Conservation (phyloP, 2,888 invertebrate species). For the Corythucha ciliata region DNA sequence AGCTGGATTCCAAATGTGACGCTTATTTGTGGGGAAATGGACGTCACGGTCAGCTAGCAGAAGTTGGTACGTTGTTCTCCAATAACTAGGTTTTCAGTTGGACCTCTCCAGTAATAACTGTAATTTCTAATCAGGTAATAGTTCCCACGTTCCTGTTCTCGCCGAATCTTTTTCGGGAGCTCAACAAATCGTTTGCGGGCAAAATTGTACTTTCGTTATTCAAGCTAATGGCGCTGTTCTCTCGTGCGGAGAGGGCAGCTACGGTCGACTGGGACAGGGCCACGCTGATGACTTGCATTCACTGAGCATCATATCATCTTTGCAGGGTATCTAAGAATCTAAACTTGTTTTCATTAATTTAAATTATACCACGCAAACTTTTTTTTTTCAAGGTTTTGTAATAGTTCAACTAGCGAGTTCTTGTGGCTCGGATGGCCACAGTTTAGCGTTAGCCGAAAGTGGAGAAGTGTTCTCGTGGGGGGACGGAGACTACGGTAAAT, state of each 20-base stretch:
- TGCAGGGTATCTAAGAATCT: slow-evolving; percentile 43
- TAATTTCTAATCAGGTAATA: slow-evolving; percentile 27
- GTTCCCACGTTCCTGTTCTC: slow-evolving; percentile 41
- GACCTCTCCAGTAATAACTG: no score
- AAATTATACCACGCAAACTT: background rate
- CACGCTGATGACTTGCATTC: slow-evolving; percentile 54
- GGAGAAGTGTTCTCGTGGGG: slow-evolving; percentile 60
- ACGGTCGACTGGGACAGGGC: slow-evolving; percentile 54
- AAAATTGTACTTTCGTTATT: slow-evolving; percentile 56
- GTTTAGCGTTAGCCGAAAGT: slow-evolving; percentile 53
- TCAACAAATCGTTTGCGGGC: slow-evolving; percentile 53
- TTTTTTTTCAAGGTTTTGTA: slow-evolving; percentile 46
- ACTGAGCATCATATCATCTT: slow-evolving; percentile 49
- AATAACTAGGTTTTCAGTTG: no score
- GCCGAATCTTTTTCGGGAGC: slow-evolving; percentile 46
- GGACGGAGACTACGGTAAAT: slow-evolving; percentile 56
- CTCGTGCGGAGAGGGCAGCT: slow-evolving; percentile 56
- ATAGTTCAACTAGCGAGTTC: slow-evolving; percentile 54
- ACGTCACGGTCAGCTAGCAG: slow-evolving; percentile 54
- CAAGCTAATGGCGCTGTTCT: slow-evolving; percentile 52
- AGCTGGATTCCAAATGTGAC: slow-evolving; percentile 52
- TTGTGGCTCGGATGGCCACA: slow-evolving; percentile 56
- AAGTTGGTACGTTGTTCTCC: slow-evolving; percentile 44
- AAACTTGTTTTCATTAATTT: background rate
- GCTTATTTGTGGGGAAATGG: slow-evolving; percentile 54